Percentiles rank a stretch among this genome's conserved stretches.
These are phyloP conservation scores for Rallus crepitans DNA, from an alignment of 2,797 vertebrate genomes.

Conservation along the genomic window DNA sequence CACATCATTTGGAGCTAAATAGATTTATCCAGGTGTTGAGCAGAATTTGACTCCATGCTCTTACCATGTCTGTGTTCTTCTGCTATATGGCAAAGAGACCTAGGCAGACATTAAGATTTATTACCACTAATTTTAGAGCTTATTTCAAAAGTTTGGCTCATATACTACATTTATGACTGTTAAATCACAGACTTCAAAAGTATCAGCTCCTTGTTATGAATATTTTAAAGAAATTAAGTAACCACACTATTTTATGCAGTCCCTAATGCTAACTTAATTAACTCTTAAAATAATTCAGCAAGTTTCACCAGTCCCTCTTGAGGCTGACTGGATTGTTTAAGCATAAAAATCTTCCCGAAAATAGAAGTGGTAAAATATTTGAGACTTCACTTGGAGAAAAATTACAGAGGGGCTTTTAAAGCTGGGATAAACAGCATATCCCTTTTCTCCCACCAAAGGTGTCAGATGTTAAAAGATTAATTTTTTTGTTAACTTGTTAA, in stretches of 20 bases:
- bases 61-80: not conserved
- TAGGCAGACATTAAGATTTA: not conserved
- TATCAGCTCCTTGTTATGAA: not conserved
- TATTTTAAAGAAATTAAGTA: conserved; percentile 8
- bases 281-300: not conserved
- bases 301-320: not conserved
- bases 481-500: not conserved
- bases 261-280: conserved; percentile 11
- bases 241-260: not conserved
- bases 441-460: not conserved
- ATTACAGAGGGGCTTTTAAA: not conserved
- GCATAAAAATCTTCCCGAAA: not conserved
- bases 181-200: not conserved
- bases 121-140: not conserved
- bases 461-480: not conserved
- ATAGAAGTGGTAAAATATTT: not conserved
- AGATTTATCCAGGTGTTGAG: not conserved
- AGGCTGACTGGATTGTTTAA: not conserved
- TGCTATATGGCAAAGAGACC: not conserved
- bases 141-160: not conserved
- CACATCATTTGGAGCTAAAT: not conserved
- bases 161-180: not conserved
- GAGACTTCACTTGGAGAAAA: not conserved
- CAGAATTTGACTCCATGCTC: not conserved
- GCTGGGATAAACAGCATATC: not conserved